Conservation (phyloP, 1,140 invertebrate genomes). For the Tetramorium parvispinum region DNA sequence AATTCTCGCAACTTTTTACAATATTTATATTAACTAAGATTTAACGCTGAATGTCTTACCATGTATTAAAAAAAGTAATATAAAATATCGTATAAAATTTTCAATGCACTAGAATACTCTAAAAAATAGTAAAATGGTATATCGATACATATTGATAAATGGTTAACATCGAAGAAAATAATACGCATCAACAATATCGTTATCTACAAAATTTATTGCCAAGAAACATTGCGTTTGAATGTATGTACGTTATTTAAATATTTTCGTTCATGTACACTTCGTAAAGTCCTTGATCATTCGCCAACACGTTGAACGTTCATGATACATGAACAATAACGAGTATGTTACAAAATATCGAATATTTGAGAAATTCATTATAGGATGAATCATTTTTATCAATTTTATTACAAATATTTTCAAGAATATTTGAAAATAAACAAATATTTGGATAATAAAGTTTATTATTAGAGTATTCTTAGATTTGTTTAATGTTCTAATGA, state of each 20-base stretch:
- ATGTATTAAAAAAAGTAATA: background rate
- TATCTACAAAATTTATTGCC: background rate
- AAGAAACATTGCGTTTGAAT: background rate
- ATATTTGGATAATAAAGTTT: background rate
- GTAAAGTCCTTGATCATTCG: background rate
- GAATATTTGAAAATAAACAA: background rate
- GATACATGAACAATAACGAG: background rate
- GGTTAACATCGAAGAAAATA: background rate
- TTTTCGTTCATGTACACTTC: background rate
- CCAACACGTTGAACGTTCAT: background rate
- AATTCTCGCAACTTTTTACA: background rate
- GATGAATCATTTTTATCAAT: background rate
- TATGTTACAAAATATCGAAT: background rate
- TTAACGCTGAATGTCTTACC: background rate
- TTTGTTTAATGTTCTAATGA: background rate
- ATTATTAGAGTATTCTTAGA: background rate
- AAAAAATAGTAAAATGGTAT: background rate
- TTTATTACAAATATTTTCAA: background rate
- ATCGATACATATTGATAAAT: background rate
- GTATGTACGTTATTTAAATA: constrained; percentile 9
- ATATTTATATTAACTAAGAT: background rate
- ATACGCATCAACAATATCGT: background rate
- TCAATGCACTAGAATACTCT: background rate
- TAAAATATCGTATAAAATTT: background rate
- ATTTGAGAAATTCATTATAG: background rate